Evolutionary conservation across 2,888 invertebrate genomes (phyloP), one percentile per base, ranked within the genome.

Genomic region (Andrena hattorfiana): DNA sequence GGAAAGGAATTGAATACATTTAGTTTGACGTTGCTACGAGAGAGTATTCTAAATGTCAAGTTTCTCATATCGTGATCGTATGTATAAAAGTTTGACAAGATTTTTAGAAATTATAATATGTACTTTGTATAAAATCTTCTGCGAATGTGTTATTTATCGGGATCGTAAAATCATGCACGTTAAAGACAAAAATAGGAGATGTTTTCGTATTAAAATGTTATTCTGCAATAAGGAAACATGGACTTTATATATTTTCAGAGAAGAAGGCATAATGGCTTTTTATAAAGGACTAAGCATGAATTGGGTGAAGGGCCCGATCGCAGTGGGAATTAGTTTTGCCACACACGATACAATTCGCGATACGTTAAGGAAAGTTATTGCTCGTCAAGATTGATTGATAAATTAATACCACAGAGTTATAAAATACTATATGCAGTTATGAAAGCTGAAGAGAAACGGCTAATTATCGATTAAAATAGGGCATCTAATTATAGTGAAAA

Each of bases 281-380:
- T 99, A 98, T 95, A 99, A 99, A 94, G 99, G 99, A 0, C 96
- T 99, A n/a, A 98, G 98, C 90, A 98, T 99, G 98, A 99, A 99
- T 94, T 99, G 99, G 99, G 97, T 99, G 71, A 98, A 98, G 93
- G 98, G 98, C 0, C 98, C 98, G 7, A 96, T 98, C 70, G 97
- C 98, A 0, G 98, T 97, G 10, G 99, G 99, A 77, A 98, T 99
- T 90, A 99, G 99, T 91, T 99, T 99, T 95, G 97, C 98, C 3
- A 98, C 98, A 0, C 99, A 99, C 94, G 99, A 99, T 94, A 95
- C 95, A 60, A 96, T 97, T 80, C 96, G 96, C 87, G 95, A 96
- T 74, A 93, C 95, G 8, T 94, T 97, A 32, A 94, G 96, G 85
- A 95, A 78, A 35, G 2, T 85, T 30, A 80, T 88, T 30, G 35